Base-by-base conservation (phyloP, 2,888 invertebrate genomes). In the Apodemia zela region DNA sequence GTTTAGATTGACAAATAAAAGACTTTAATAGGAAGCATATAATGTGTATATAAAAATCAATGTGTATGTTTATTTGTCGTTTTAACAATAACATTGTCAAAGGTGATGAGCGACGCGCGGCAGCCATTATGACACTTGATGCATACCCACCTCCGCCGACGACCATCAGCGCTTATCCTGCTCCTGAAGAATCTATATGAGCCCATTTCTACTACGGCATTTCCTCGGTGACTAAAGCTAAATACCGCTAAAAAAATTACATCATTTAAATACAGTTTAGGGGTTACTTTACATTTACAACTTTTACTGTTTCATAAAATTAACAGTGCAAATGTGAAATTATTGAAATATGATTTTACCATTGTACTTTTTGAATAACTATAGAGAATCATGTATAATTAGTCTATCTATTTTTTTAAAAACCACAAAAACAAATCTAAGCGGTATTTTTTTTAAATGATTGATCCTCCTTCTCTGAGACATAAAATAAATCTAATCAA, bases 101-200 rank as follows among this genome's bases (percentile, higher is more conserved):
- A 5, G 0, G 82, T 81, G 33, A 72, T 47, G 2, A 83, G 63
- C 3, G 69, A 68, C 0, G 78, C 81, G 54, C 73, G 73, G 61
- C 83, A 82, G n/a, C 72, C 72, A 0, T 54, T 62, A 13, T 70
- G 68, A 51, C 68, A 66, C 49, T 65, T 73, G 5, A 69, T 69
- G 62, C 78, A 78, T 29, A 73, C 54, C 54, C 54, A 54, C 54
- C 54, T 54, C 25, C 54, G 21, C 25, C 54, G 13, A 7, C 54
- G 54, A 25, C 54, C 54, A 21, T 54, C 54, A 21, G 54, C 21
- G 6, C 54, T 54, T 54, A 54, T 54, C 25, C 54, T 54, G 29
- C 51, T 62, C 17, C 63, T 60, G 17, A 60, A 33, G 38, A 61
- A 63, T 21, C 51, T 63, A n/a, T 66, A 51, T 51, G 8, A 4